A percentile compares a stretch with the other conserved stretches of the same genome.
phyloP scores from a whole-genome alignment of 1,140 invertebrate species.

The Spodoptera frugiperda region DNA sequence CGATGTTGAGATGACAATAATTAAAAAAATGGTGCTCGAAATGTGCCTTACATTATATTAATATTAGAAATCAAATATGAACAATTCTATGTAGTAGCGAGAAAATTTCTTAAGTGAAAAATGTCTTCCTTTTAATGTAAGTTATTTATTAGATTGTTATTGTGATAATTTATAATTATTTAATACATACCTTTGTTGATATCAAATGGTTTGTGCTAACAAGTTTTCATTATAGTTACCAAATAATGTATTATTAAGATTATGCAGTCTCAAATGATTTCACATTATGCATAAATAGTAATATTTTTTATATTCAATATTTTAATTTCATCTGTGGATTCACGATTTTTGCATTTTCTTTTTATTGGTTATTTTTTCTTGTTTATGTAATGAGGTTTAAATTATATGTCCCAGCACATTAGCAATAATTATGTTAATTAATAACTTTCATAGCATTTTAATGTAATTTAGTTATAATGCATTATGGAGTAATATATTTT shows the following conservation, averaged over 20 bases:
- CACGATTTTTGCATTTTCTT: not conserved
- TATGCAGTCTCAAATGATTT: slow-evolving; percentile 24
- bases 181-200: slow-evolving; percentile 35
- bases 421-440: slow-evolving; percentile 46
- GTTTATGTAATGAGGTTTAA: not conserved
- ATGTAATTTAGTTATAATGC: slow-evolving; percentile 19
- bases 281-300: slow-evolving; percentile 15
- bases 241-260: slow-evolving; percentile 41
- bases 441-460: slow-evolving; percentile 46
- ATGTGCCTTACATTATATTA: slow-evolving; percentile 55
- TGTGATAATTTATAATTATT: slow-evolving; percentile 42
- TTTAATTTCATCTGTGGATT: not conserved
- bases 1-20: slow-evolving; percentile 9
- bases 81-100: slow-evolving; percentile 9
- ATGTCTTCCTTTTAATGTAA: slow-evolving; percentile 50
- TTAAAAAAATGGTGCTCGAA: slow-evolving; percentile 53
- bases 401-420: not conserved
- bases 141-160: slow-evolving; percentile 47
- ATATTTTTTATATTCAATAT: slow-evolving; percentile 28
- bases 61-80: not conserved
- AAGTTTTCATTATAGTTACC: slow-evolving; percentile 39
- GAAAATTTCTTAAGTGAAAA: slow-evolving; percentile 13
- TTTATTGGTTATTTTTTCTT: not conserved
- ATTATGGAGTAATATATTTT: slow-evolving; percentile 47
- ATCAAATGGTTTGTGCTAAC: slow-evolving; percentile 24